Conservation (phyloP, 1,140 invertebrate species). For the Coptotermes formosanus region DNA sequence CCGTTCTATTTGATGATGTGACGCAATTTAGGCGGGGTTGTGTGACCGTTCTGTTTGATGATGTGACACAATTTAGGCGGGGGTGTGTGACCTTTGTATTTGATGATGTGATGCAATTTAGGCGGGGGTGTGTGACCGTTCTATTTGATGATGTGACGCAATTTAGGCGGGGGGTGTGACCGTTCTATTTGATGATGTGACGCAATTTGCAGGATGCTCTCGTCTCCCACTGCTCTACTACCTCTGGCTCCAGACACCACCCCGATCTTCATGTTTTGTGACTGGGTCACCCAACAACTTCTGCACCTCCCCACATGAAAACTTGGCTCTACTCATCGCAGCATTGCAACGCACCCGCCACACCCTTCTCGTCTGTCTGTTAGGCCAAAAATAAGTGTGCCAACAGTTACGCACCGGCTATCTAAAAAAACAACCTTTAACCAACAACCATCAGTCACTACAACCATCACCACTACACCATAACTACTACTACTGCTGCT, state of each 20-base stretch:
- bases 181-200: constrained; percentile 33
- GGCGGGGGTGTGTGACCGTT: too few relatives aligned
- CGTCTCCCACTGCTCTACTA: constrained; percentile 32
- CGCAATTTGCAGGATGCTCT: constrained; percentile 35
- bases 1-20: constrained; percentile 32
- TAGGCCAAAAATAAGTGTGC: constrained; percentile 33
- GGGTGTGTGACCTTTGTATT: constrained; percentile 25
- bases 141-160: constrained; percentile 34
- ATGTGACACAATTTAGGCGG: constrained; percentile 36
- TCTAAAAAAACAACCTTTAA: constrained; percentile 34
- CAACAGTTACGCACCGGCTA: constrained; percentile 5
- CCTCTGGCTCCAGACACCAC: constrained; percentile 34
- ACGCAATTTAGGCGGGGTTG: too few relatives aligned
- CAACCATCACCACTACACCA: constrained; percentile 32
- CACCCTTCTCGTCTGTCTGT: constrained; percentile 30
- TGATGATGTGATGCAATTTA: constrained; percentile 35
- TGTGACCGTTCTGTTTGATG: constrained; percentile 30
- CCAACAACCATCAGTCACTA: constrained; percentile 32
- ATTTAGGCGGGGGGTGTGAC: constrained; percentile 28
- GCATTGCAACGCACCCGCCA: constrained; percentile 21
- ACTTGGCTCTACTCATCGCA: constrained; percentile 34
- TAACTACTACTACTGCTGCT: background rate
- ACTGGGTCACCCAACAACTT: constrained; percentile 26
- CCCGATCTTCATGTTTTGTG: constrained; percentile 33
- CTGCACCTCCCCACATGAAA: constrained; percentile 33